Evolutionary conservation across 2,113 vertebrate genomes (phyloP).

Genomic region (Hypomesus transpacificus): DNA sequence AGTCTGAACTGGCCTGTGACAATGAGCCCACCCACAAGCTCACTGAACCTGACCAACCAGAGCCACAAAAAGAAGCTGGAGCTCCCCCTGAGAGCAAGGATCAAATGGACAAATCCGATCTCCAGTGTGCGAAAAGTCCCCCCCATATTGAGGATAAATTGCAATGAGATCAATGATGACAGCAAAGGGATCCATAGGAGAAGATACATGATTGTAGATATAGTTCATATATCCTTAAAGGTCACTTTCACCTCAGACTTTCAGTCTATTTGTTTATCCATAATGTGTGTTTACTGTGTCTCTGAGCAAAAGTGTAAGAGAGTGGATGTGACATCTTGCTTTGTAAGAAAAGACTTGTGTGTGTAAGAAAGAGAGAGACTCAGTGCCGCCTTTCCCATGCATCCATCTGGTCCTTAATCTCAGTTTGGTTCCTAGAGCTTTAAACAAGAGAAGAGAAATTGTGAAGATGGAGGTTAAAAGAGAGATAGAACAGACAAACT

Average conservation of each 20-base stretch:
- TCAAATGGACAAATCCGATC: conserved; percentile 41
- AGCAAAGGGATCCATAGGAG: conserved; percentile 19
- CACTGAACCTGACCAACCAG: conserved; percentile 42
- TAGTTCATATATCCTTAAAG: conserved; percentile 50
- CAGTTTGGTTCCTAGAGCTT: conserved; percentile 39
- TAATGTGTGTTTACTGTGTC: conserved; percentile 13
- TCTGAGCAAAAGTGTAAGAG: conserved; percentile 14
- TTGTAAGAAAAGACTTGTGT: neutral
- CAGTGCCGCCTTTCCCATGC: conserved; percentile 38
- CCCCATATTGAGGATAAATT: conserved; percentile 40
- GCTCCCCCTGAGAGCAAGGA: conserved; percentile 35
- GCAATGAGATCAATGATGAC: conserved; percentile 38
- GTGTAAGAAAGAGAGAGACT: conserved; percentile 25
- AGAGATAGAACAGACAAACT: conserved; percentile 10
- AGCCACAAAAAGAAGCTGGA: conserved; percentile 30
- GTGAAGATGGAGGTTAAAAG: conserved; percentile 9
- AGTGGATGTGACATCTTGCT: conserved; percentile 5
- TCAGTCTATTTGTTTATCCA: conserved; percentile 48
- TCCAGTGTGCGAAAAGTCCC: conserved; percentile 35
- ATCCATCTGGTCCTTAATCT: conserved; percentile 44
- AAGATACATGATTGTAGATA: conserved; percentile 43
- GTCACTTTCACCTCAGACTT: conserved; percentile 39
- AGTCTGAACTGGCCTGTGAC: conserved; percentile 66
- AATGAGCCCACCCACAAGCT: conserved; percentile 47
- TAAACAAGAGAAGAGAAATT: conserved; percentile 42